phyloP scores from a whole-genome alignment of 2,113 vertebrate species.

The Gadus macrocephalus region DNA sequence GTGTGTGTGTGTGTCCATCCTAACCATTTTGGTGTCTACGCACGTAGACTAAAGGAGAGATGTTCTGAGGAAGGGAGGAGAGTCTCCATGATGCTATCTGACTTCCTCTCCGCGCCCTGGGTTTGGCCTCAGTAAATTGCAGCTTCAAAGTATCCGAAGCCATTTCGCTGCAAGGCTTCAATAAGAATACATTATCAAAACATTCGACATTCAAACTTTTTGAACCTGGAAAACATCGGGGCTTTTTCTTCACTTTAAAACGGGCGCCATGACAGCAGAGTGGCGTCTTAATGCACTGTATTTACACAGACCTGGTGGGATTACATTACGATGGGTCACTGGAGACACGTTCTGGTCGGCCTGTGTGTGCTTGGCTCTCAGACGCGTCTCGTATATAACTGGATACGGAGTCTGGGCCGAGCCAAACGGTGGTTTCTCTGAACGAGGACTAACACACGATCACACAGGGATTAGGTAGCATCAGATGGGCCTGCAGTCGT shows the following conservation, averaged over 20 bases:
- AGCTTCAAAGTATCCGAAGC: too few species aligned
- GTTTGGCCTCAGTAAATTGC: not conserved
- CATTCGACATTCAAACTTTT: too few species aligned
- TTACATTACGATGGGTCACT: too few species aligned
- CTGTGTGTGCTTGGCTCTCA: too few species aligned
- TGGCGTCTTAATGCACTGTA: constrained; percentile 23
- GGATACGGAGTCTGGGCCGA: too few species aligned
- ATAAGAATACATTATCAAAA: too few species aligned
- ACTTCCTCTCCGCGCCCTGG: constrained; percentile 31
- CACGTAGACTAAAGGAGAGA: not conserved
- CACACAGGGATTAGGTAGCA: not conserved
- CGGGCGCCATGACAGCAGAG: constrained; percentile 24
- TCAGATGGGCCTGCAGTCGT: too few species aligned
- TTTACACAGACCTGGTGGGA: too few species aligned
- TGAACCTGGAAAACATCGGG: constrained; percentile 33
- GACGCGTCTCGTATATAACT: too few species aligned
- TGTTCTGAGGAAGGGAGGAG: not conserved
- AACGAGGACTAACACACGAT: constrained; percentile 30
- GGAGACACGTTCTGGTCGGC: too few species aligned
- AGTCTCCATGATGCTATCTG: constrained; percentile 47
- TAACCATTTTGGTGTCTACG: constrained; percentile 13
- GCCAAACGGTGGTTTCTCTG: constrained; percentile 40
- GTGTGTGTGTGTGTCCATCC: not conserved
- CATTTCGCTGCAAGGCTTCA: too few species aligned
- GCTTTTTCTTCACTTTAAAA: too few species aligned